Percentiles rank a stretch among this genome's conserved stretches.
Evolutionary conservation across 1,140 invertebrate species (phyloP).

Genomic region (Tetramorium parvispinum): DNA sequence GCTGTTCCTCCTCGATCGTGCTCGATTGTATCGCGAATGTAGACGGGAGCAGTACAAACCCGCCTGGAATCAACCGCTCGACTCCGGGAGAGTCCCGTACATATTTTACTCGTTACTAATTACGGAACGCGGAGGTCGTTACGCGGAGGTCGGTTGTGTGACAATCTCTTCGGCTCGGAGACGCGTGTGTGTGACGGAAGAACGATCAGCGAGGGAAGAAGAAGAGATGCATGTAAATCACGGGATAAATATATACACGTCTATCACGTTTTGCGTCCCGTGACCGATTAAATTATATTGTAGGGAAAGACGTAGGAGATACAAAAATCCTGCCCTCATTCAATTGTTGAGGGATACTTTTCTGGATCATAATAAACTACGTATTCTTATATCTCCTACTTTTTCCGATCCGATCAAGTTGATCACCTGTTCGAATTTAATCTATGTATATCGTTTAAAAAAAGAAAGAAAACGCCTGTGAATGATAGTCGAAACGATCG

Average conservation of each 20-base stretch:
- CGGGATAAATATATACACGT: constrained; percentile 36
- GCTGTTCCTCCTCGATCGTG: constrained; percentile 3
- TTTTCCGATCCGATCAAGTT: neutral
- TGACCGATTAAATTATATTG: neutral
- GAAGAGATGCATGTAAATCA: constrained; percentile 33
- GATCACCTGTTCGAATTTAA: neutral
- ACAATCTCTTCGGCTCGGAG: constrained; percentile 38
- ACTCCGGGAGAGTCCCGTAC: neutral
- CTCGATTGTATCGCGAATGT: constrained; percentile 22
- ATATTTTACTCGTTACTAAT: constrained; percentile 18
- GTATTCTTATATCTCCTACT: constrained; percentile 9
- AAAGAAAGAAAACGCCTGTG: neutral
- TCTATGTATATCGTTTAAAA: neutral
- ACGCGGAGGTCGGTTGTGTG: constrained; percentile 21
- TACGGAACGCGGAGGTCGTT: constrained; percentile 39
- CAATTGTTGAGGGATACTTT: neutral
- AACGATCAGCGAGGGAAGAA: constrained; percentile 30
- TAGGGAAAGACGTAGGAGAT: neutral
- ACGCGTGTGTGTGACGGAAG: constrained; percentile 18
- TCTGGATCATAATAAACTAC: neutral
- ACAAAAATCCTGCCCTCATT: neutral
- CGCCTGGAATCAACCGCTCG: neutral
- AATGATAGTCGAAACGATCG: neutral
- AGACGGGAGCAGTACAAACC: neutral
- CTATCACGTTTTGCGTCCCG: neutral